These are phyloP conservation scores for Ceyx cyanopectus DNA, from an alignment of 2,113 vertebrate species.

Conservation along the genomic window DNA sequence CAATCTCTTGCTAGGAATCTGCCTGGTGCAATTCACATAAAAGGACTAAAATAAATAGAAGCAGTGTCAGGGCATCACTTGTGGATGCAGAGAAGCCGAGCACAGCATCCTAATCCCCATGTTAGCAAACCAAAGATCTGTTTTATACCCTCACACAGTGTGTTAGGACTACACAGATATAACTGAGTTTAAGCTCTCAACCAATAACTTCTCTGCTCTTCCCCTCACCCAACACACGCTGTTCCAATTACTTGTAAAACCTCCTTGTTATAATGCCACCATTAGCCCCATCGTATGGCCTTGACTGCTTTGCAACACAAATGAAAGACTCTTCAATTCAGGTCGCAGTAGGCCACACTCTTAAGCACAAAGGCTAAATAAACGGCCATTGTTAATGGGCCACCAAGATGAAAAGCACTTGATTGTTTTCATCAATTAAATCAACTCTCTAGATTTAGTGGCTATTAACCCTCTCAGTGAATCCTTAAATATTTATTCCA, in stretches of 20 bases:
- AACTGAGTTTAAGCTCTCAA: not conserved
- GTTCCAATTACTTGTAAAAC: constrained; percentile 47
- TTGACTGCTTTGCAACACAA: constrained; percentile 64
- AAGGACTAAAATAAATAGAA: not conserved
- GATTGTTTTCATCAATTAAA: constrained; percentile 69
- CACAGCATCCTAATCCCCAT: not conserved
- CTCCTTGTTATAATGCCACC: constrained; percentile 29
- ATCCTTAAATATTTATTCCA: constrained; percentile 58
- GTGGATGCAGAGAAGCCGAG: not conserved
- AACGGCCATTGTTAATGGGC: constrained; percentile 50
- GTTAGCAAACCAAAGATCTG: not conserved
- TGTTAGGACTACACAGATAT: not conserved
- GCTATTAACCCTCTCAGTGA: constrained; percentile 51
- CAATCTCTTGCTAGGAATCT: not conserved
- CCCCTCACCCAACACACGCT: not conserved
- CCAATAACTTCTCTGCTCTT: not conserved
- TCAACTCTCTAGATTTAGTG: constrained; percentile 32
- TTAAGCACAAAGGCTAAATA: constrained; percentile 69
- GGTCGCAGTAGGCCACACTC: constrained; percentile 56
- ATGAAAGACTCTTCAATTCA: constrained; percentile 58
- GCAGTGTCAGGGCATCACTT: not conserved
- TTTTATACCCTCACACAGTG: not conserved
- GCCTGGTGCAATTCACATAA: not conserved
- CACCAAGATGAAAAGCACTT: constrained; percentile 65
- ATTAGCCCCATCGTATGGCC: constrained; percentile 26